Evolutionary conservation across 2,888 invertebrate genomes (phyloP).

Genomic region (Mesorhabditis spiculigera): DNA sequence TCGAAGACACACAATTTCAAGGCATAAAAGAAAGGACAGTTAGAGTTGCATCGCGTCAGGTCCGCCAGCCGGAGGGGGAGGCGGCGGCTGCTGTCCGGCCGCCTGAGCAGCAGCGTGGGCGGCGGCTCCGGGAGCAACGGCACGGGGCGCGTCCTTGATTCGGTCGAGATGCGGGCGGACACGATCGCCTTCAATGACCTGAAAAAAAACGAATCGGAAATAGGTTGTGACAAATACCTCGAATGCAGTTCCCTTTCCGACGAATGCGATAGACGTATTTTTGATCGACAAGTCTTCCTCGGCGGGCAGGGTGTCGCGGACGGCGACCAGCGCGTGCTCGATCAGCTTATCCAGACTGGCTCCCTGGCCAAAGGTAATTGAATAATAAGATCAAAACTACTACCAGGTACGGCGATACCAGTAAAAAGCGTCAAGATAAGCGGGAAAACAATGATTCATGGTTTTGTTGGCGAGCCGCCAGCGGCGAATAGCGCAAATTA

Average conservation of each 20-base stretch:
- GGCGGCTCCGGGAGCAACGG: constrained; percentile 7
- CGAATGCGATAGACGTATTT: constrained; percentile 89
- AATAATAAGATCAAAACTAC: neutral
- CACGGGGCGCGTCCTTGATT: constrained; percentile 30
- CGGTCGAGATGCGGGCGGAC: constrained; percentile 26
- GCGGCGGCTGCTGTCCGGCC: neutral
- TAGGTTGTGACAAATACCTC: constrained; percentile 7
- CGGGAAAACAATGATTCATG: neutral
- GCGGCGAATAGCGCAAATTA: constrained; percentile 6
- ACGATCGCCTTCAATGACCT: constrained; percentile 19
- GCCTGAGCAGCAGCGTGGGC: neutral
- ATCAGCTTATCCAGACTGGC: constrained; percentile 75
- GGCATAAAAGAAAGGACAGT: no score
- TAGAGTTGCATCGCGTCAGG: no score
- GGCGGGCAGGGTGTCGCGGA: constrained; percentile 90
- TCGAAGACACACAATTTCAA: no score
- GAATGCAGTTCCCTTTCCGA: constrained; percentile 79
- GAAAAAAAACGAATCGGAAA: neutral
- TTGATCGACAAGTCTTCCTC: constrained; percentile 77
- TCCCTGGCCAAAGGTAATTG: constrained; percentile 21
- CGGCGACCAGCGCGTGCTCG: constrained; percentile 85
- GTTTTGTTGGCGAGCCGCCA: constrained; percentile 6
- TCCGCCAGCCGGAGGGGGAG: no score
- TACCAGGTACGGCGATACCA: neutral
- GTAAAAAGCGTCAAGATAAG: neutral